A percentile compares a stretch with the other conserved stretches of the same genome.
Conservation (phyloP, 2,113 vertebrate species). For the Phasianus colchicus region DNA sequence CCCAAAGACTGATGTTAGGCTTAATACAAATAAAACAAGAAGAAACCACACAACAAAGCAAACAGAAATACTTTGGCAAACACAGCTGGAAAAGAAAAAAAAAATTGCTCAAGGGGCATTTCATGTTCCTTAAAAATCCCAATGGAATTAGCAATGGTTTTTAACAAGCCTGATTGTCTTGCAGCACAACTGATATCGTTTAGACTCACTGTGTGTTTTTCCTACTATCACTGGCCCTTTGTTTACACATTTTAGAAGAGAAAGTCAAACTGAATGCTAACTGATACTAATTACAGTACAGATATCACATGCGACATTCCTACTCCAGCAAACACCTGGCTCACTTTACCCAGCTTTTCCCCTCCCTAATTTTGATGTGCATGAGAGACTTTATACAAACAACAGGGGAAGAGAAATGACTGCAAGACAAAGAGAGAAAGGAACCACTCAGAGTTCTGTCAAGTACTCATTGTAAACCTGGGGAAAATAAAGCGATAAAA, state of each 20-base stretch:
- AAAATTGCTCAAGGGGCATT: background rate
- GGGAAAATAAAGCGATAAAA: background rate
- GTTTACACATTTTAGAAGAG: background rate
- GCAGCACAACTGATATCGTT: background rate
- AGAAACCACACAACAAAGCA: background rate
- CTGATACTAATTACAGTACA: background rate
- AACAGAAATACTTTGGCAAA: background rate
- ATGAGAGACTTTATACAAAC: conserved; percentile 29
- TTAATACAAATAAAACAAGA: background rate
- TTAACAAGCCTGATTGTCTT: background rate
- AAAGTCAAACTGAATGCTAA: background rate
- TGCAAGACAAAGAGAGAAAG: conserved; percentile 31
- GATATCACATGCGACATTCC: background rate
- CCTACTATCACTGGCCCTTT: background rate
- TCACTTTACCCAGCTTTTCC: background rate
- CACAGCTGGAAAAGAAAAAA: background rate
- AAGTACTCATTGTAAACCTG: background rate
- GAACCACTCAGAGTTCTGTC: background rate
- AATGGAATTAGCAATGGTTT: background rate
- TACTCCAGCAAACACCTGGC: background rate
- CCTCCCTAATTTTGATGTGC: background rate
- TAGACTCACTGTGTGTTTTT: background rate
- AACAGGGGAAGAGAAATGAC: background rate
- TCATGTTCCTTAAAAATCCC: background rate
- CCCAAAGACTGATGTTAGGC: background rate